Percentiles rank a stretch among this genome's conserved stretches.
Evolutionary conservation across 2,888 invertebrate genomes (phyloP).

Genomic region (Orthonevra nobilis): DNA sequence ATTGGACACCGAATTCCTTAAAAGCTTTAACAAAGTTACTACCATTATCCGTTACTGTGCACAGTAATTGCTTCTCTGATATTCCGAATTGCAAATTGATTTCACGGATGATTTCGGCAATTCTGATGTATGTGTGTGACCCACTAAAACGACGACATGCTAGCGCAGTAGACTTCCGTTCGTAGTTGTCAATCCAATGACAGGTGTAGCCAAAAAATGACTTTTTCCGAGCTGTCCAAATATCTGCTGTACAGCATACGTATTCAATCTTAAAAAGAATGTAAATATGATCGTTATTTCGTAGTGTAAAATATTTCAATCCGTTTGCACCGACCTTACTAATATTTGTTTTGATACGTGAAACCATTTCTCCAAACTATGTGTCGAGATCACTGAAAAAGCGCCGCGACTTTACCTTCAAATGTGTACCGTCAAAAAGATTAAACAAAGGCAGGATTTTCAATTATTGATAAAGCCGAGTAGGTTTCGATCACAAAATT

Average conservation of each 20-base stretch:
- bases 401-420: too few species aligned
- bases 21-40: slow-evolving; percentile 29
- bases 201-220: slow-evolving; percentile 15
- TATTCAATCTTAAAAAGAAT: too few species aligned
- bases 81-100: slow-evolving; percentile 12
- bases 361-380: too few species aligned
- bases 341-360: too few species aligned
- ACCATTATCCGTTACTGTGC: slow-evolving; percentile 31
- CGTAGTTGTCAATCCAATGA: slow-evolving; percentile 13
- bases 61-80: not conserved
- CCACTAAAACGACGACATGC: slow-evolving; percentile 7
- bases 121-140: slow-evolving; percentile 12
- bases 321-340: too few species aligned
- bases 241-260: slow-evolving; percentile 34
- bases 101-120: slow-evolving; percentile 3
- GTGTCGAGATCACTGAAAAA: too few species aligned
- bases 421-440: too few species aligned
- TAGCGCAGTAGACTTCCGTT: slow-evolving; percentile 15
- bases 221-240: slow-evolving; percentile 15
- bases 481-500: too few species aligned
- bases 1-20: slow-evolving; percentile 26
- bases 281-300: too few species aligned
- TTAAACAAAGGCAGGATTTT: too few species aligned
- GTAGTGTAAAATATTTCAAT: too few species aligned
- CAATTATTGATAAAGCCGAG: too few species aligned